Evolutionary conservation across 2,888 invertebrate genomes (phyloP).

Genomic region (Eremobia ochroleuca): DNA sequence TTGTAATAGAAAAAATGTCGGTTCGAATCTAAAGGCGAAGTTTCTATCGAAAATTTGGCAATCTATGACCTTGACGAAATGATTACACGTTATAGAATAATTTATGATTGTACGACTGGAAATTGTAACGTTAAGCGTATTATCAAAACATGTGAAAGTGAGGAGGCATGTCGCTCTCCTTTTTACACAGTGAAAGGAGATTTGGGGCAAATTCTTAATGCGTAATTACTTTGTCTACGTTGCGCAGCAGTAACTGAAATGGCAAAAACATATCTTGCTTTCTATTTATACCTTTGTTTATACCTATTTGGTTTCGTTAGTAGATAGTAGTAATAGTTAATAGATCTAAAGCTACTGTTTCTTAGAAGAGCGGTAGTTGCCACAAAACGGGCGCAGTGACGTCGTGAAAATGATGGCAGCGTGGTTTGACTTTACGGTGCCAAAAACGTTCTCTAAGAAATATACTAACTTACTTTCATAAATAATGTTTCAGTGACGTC

Average conservation of each 20-base stretch:
- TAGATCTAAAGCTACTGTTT: background rate
- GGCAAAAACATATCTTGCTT: slow-evolving; percentile 27
- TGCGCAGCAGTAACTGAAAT: slow-evolving; percentile 9
- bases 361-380: background rate
- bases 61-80: slow-evolving; percentile 47
- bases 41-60: slow-evolving; percentile 55
- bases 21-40: slow-evolving; percentile 41
- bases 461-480: no score
- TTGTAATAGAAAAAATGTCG: background rate
- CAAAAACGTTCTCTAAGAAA: no score
- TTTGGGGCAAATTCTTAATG: slow-evolving; percentile 60
- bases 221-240: slow-evolving; percentile 51
- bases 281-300: slow-evolving; percentile 28
- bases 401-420: no score
- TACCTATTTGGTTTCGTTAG: background rate
- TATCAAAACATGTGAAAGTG: slow-evolving; percentile 57
- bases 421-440: no score
- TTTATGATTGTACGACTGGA: slow-evolving; percentile 19
- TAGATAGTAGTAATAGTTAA: no score
- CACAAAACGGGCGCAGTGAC: no score
- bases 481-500: no score
- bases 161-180: slow-evolving; percentile 41
- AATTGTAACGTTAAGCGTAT: slow-evolving; percentile 25
- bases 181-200: slow-evolving; percentile 59
- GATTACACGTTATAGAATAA: slow-evolving; percentile 37